These are phyloP conservation scores for Caenorhabditis virilis DNA, from an alignment of 2,888 invertebrate genomes.

Conservation along the genomic window DNA sequence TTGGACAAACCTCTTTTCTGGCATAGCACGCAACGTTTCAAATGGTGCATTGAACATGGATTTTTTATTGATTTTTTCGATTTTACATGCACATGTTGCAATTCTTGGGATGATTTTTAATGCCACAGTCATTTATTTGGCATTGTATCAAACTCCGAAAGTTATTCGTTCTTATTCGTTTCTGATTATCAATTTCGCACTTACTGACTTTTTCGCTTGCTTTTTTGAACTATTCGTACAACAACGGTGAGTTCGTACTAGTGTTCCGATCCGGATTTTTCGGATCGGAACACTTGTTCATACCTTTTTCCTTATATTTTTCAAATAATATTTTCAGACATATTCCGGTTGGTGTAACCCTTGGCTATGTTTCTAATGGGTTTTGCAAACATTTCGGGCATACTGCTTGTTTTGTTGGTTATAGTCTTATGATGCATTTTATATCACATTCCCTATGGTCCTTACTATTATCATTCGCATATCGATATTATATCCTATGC, in stretches of 20 bases:
- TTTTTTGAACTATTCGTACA: too few species aligned
- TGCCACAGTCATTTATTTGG: slow-evolving; percentile 4
- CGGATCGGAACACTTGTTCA: too few species aligned
- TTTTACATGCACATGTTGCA: slow-evolving; percentile 5
- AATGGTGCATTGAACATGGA: too few species aligned
- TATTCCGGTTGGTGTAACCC: background rate
- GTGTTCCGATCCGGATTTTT: too few species aligned
- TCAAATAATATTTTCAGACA: slow-evolving; percentile 2
- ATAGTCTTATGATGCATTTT: slow-evolving; percentile 8
- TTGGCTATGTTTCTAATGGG: slow-evolving; percentile 1
- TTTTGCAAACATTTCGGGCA: background rate
- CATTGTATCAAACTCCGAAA: slow-evolving; percentile 10
- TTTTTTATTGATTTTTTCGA: background rate
- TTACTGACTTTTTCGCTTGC: too few species aligned
- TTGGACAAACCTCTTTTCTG: too few species aligned
- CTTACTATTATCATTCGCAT: slow-evolving; percentile 10
- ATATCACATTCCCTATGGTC: slow-evolving; percentile 7
- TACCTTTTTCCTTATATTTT: too few species aligned
- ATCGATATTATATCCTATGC: slow-evolving; percentile 10
- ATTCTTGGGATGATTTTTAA: slow-evolving; percentile 11
- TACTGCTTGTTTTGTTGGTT: background rate
- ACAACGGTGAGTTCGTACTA: too few species aligned
- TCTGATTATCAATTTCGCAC: too few species aligned
- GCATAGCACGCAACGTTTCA: too few species aligned
- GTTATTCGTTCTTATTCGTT: too few species aligned